Percentiles rank a stretch among this genome's conserved stretches.
Evolutionary conservation across 2,113 vertebrate species (phyloP).

Genomic region (Clupea harengus): DNA sequence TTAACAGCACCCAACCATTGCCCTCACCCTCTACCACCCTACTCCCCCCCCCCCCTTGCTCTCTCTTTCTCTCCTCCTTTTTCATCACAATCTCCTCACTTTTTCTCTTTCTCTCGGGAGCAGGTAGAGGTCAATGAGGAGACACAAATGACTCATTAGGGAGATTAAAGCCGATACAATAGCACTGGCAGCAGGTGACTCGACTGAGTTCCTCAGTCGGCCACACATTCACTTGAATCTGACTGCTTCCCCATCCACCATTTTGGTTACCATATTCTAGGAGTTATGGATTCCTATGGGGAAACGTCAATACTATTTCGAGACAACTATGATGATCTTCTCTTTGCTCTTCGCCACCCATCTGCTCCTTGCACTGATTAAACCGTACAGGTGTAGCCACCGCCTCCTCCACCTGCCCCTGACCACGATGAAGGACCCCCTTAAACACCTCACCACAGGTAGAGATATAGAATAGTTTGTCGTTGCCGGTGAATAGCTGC

Average conservation of each 20-base stretch:
- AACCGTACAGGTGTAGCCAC: no score
- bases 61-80: conserved; percentile 35
- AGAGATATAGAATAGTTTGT: no score
- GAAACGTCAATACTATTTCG: not conserved
- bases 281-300: not conserved
- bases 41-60: conserved; percentile 63
- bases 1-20: conserved; percentile 84
- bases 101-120: conserved; percentile 27
- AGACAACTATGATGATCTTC: not conserved
- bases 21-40: conserved; percentile 73
- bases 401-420: no score
- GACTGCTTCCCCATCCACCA: not conserved
- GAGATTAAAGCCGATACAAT: not conserved
- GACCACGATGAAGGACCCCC: no score
- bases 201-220: not conserved
- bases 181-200: conserved; percentile 5
- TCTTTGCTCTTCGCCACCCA: no score
- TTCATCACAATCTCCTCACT: conserved; percentile 19
- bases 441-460: no score
- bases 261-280: not conserved
- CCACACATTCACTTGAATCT: not conserved
- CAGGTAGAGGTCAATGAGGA: conserved; percentile 45
- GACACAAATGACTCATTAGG: conserved; percentile 1
- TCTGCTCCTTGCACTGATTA: no score
- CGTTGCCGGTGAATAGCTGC: no score